phyloP scores from a whole-genome alignment of 2,888 invertebrate genomes.

The Tryphoninae sp. region DNA sequence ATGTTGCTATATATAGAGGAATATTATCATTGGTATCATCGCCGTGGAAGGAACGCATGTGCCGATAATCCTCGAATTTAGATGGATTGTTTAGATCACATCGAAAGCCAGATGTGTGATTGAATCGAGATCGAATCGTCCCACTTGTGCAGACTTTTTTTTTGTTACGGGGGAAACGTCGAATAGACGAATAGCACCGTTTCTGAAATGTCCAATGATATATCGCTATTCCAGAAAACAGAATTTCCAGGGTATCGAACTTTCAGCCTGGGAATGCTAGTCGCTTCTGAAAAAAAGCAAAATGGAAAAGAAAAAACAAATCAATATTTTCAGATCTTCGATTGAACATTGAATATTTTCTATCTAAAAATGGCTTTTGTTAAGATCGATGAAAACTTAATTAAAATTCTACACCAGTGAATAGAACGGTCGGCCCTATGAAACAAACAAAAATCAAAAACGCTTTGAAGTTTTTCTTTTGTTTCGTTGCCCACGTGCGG shows the following conservation, averaged over 20 bases:
- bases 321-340: neutral
- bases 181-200: neutral
- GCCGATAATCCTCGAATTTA: slow-evolving; percentile 14
- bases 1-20: neutral
- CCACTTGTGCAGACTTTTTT: neutral
- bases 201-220: neutral
- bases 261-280: neutral
- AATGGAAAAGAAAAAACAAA: neutral
- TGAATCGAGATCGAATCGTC: slow-evolving; percentile 36
- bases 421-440: no score
- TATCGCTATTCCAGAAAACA: neutral
- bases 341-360: no score
- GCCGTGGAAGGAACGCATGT: slow-evolving; percentile 1
- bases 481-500: neutral
- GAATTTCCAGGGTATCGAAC: neutral
- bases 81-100: slow-evolving; percentile 37
- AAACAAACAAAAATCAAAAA: no score
- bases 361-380: no score
- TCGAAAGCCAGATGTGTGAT: slow-evolving; percentile 54
- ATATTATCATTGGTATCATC: slow-evolving; percentile 6
- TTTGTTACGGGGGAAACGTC: neutral
- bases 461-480: no score
- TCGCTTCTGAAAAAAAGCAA: neutral
- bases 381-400: no score
- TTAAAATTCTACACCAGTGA: no score